Evolutionary conservation across 2,888 invertebrate genomes (phyloP).

Genomic region (Rotaria macrura): DNA sequence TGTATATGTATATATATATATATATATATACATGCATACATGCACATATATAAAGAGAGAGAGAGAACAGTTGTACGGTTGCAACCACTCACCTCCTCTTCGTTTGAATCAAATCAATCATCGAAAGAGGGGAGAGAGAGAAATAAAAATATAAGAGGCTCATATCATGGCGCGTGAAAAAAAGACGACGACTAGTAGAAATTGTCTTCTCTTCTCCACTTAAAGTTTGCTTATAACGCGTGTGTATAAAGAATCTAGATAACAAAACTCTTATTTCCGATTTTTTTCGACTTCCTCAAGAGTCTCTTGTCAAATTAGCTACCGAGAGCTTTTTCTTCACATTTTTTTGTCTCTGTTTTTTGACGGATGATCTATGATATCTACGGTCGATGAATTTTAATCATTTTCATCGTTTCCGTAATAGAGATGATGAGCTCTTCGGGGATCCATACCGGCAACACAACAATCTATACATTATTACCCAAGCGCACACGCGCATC

Average conservation of each 20-base stretch:
- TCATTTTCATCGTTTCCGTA: not conserved
- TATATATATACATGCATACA: too few relatives aligned
- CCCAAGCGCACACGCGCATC: not conserved
- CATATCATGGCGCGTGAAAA: not conserved
- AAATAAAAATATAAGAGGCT: slow-evolving; percentile 4
- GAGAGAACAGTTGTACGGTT: not conserved
- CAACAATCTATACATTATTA: not conserved
- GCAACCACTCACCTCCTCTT: not conserved
- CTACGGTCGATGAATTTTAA: slow-evolving; percentile 1
- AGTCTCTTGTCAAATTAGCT: slow-evolving; percentile 2
- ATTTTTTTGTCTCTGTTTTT: not conserved
- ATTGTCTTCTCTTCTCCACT: not conserved
- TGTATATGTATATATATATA: not conserved
- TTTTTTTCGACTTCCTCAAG: not conserved
- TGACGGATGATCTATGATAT: not conserved
- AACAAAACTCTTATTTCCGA: slow-evolving; percentile 2
- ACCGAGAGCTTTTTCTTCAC: not conserved
- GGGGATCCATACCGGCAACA: not conserved
- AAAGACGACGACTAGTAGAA: slow-evolving; percentile 1
- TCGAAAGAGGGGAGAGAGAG: not conserved
- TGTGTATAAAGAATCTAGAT: not conserved
- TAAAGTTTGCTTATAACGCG: not conserved
- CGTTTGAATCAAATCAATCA: slow-evolving; percentile 2
- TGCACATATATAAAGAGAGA: too few relatives aligned
- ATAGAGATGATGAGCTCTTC: not conserved